Evolutionary conservation across 2,888 invertebrate genomes (phyloP).

Genomic region (Matsumyia berberina): DNA sequence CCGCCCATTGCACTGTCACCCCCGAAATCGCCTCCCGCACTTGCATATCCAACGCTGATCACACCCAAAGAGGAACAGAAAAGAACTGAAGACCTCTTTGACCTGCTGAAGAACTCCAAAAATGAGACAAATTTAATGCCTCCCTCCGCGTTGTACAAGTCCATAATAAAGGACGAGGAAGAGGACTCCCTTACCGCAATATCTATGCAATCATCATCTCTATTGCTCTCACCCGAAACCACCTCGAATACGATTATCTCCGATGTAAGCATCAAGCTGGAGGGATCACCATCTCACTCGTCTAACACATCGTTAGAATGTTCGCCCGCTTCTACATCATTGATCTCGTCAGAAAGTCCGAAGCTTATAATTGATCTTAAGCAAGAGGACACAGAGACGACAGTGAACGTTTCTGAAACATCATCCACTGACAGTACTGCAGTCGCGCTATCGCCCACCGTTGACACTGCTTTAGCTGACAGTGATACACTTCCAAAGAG

Average conservation of each 20-base stretch:
- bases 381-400: conserved; percentile 38
- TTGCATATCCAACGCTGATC: conserved; percentile 41
- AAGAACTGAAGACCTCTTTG: conserved; percentile 81
- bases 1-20: conserved; percentile 33
- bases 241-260: conserved; percentile 53
- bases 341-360: conserved; percentile 49
- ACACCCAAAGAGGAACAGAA: conserved; percentile 48
- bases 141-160: conserved; percentile 29
- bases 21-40: conserved; percentile 67
- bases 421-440: conserved; percentile 52
- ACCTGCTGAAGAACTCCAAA: conserved; percentile 82
- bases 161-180: conserved; percentile 21
- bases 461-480: conserved; percentile 84
- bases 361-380: conserved; percentile 56
- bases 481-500: conserved; percentile 80
- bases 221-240: conserved; percentile 50
- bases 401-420: conserved; percentile 47
- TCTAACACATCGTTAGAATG: conserved; percentile 20
- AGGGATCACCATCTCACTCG: conserved; percentile 26
- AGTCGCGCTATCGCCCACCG: conserved; percentile 82
- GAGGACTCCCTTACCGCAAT: background rate
- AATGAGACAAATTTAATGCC: conserved; percentile 55
- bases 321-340: conserved; percentile 37
- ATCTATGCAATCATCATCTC: conserved; percentile 23
- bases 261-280: conserved; percentile 49